phyloP scores from a whole-genome alignment of 1,140 invertebrate genomes.

The Lordiphosa collinella region DNA sequence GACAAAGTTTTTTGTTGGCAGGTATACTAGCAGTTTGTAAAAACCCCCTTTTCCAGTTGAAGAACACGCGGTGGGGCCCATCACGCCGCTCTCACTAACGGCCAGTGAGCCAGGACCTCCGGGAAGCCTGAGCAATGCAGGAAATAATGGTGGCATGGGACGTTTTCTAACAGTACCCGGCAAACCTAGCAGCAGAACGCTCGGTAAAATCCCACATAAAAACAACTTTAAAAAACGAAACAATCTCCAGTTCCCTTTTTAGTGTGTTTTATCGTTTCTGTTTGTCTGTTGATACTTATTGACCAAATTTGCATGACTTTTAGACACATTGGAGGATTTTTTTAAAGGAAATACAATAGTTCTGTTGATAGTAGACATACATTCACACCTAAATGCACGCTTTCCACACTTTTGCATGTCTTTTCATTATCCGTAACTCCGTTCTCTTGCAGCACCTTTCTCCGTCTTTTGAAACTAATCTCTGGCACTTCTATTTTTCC shows the following conservation, averaged over 20 bases:
- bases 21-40: too few species aligned
- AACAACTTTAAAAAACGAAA: constrained; percentile 19
- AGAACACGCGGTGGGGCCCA: constrained; percentile 63
- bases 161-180: constrained; percentile 77
- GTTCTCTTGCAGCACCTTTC: constrained; percentile 38
- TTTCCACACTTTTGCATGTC: constrained; percentile 21
- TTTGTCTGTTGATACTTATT: too few species aligned
- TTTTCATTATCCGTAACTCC: constrained; percentile 32
- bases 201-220: constrained; percentile 47
- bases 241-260: constrained; percentile 15
- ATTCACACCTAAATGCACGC: constrained; percentile 15
- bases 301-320: constrained; percentile 25
- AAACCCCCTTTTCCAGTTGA: constrained; percentile 58
- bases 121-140: constrained; percentile 42
- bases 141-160: constrained; percentile 62
- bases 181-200: constrained; percentile 62
- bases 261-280: constrained; percentile 40
- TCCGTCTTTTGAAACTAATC: constrained; percentile 32
- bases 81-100: constrained; percentile 56
- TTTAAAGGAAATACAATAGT: constrained; percentile 21
- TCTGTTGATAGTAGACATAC: constrained; percentile 1
- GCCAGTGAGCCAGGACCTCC: constrained; percentile 68
- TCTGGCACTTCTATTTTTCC: constrained; percentile 26
- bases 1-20: too few species aligned
- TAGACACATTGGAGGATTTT: constrained; percentile 6